phyloP scores from a whole-genome alignment of 2,113 vertebrate genomes.

The Microcebus lehilahytsara region DNA sequence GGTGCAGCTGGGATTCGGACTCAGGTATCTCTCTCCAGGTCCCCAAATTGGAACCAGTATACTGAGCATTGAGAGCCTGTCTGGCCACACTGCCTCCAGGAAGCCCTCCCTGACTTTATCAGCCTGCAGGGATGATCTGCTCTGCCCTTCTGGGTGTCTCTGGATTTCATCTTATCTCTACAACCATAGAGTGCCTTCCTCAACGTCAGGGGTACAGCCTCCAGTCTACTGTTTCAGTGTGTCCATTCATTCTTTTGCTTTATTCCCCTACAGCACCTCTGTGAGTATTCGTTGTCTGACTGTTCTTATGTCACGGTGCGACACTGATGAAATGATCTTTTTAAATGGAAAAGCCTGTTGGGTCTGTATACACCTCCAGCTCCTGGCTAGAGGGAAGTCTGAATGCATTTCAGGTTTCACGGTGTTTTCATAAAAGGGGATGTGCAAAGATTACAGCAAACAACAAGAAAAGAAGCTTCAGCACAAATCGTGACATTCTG shows the following conservation, averaged over 20 bases:
- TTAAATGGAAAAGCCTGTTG: background rate
- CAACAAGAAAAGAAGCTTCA: background rate
- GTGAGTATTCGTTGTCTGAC: background rate
- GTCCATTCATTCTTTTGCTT: background rate
- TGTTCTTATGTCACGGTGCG: background rate
- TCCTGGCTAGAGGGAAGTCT: background rate
- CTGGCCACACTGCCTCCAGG: background rate
- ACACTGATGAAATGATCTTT: background rate
- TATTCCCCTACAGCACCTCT: background rate
- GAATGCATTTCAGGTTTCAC: background rate
- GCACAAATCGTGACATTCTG: background rate
- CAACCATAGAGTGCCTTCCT: background rate
- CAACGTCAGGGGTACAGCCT: background rate
- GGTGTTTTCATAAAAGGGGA: slow-evolving; percentile 3
- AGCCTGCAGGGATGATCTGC: background rate
- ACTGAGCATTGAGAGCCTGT: no score
- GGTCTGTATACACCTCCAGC: background rate
- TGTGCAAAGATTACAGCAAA: background rate
- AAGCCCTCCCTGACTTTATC: background rate
- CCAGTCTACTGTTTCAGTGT: background rate
- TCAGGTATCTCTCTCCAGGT: background rate
- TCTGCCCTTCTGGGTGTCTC: background rate
- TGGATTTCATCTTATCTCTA: background rate
- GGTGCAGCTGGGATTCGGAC: background rate
- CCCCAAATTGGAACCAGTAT: background rate